These are phyloP conservation scores for Amiota minor DNA, from an alignment of 2,888 invertebrate species.

Conservation along the genomic window DNA sequence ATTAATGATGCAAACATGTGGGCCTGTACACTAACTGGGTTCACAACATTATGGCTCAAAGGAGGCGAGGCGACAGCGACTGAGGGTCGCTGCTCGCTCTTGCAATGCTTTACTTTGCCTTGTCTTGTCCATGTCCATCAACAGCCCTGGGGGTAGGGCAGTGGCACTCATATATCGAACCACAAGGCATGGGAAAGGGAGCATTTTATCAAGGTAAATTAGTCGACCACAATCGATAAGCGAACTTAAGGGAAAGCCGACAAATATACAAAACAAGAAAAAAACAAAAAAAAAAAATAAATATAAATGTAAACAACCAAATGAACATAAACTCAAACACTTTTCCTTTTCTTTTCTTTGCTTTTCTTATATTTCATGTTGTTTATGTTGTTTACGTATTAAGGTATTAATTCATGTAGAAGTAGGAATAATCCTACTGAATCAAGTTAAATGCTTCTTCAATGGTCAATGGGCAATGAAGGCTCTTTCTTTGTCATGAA, in stretches of 20 bases:
- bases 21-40: constrained; percentile 51
- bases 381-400: constrained; percentile 30
- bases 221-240: constrained; percentile 56
- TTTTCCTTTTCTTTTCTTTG: constrained; percentile 29
- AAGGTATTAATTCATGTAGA: constrained; percentile 62
- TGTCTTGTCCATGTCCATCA: constrained; percentile 17
- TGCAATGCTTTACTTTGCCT: background rate
- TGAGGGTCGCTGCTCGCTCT: constrained; percentile 1
- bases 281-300: constrained; percentile 42
- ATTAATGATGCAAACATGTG: constrained; percentile 73
- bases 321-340: constrained; percentile 50
- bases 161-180: constrained; percentile 14
- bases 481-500: constrained; percentile 14
- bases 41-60: constrained; percentile 18
- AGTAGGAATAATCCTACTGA: constrained; percentile 65
- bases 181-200: constrained; percentile 40
- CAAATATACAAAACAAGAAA: too few relatives aligned
- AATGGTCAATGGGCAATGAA: background rate
- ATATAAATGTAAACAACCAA: constrained; percentile 54
- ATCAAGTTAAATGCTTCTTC: background rate
- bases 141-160: constrained; percentile 33
- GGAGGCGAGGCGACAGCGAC: constrained; percentile 11
- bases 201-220: constrained; percentile 69
- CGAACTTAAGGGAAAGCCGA: constrained; percentile 33
- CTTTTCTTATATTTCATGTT: background rate